Conservation (phyloP, 2,888 invertebrate species). For the Subacronicta megacephala region DNA sequence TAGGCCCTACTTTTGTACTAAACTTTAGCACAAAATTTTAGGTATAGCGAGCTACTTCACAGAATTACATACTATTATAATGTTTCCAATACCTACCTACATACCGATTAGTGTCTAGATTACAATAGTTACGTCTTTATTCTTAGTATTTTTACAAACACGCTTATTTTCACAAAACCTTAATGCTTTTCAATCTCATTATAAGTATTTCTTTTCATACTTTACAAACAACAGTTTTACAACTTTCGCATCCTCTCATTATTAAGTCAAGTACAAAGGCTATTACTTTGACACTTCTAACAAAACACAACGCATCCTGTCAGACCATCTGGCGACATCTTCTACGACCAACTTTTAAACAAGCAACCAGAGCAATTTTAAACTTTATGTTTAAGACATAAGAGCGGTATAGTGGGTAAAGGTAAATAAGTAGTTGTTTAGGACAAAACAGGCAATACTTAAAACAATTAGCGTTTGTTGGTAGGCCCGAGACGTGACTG, state of each 20-base stretch:
- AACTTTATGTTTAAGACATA: constrained; percentile 38
- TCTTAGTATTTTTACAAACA: constrained; percentile 15
- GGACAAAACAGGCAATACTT: constrained; percentile 65
- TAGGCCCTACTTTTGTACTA: too few relatives aligned
- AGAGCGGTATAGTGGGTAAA: constrained; percentile 30
- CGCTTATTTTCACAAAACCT: constrained; percentile 13
- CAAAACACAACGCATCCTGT: constrained; percentile 70
- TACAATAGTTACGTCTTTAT: too few relatives aligned
- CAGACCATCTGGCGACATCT: constrained; percentile 72
- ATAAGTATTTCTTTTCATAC: constrained; percentile 49
- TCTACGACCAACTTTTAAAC: constrained; percentile 49
- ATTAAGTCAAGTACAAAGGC: constrained; percentile 67
- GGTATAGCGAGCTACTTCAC: too few relatives aligned
- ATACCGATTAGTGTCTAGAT: too few relatives aligned
- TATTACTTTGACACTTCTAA: constrained; percentile 72
- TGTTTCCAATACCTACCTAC: too few relatives aligned
- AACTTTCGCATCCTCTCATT: constrained; percentile 60
- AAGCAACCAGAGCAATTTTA: constrained; percentile 21
- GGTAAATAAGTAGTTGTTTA: constrained; percentile 55
- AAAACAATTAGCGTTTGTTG: constrained; percentile 73
- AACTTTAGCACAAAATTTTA: too few relatives aligned
- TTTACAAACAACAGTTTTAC: constrained; percentile 67
- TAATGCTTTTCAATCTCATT: constrained; percentile 43
- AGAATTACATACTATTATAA: too few relatives aligned
- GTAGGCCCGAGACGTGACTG: constrained; percentile 67